Base-by-base conservation (phyloP, 2,797 vertebrate species). In the Denticeps clupeoides region DNA sequence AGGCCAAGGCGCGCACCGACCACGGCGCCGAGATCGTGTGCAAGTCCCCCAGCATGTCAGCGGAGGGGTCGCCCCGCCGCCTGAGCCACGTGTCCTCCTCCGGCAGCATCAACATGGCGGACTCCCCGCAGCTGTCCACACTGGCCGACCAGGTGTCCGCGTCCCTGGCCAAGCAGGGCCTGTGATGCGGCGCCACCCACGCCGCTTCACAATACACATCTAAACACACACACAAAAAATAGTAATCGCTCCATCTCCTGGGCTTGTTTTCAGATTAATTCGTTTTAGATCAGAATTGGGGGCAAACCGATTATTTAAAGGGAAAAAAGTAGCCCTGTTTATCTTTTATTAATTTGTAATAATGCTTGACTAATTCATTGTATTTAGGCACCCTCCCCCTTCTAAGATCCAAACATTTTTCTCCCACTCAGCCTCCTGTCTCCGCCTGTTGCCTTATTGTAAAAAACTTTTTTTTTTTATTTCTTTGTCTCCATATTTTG, bases 141-240 rank as follows among this genome's bases (percentile, higher is more conserved):
- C 70, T 92, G 49, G 88, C 87, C 0, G 85, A 93, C 27, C 82
- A 91, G 67, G 89, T 91, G 67, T 87, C 89, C 0, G 87, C 89
- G 52, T 93, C 90, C 51, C 83, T 93, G 50, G 86, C 88, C 76
- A 90, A 93, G 72, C 89, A 93, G 81, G 88, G 89, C 75, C 89
- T 93, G 87, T 92, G 86, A 93, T 84, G 57, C 54, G 70, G 33
- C 3, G 1, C 41, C 6, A 47, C 59, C 15, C 16, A 21, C 8
- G 19, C 8, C 3, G 16, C n/a, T n/a, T n/a, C n/a, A n/a, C n/a
- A n/a, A n/a, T n/a, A n/a, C n/a, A n/a, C n/a, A n/a, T n/a, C n/a
- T n/a, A n/a, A n/a, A n/a, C n/a, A n/a, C n/a, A n/a, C n/a, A n/a
- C n/a, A n/a, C n/a, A n/a, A n/a, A n/a, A n/a, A n/a, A n/a, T n/a